Conservation (phyloP, 2,888 invertebrate genomes). For the Cephonodes hylas region DNA sequence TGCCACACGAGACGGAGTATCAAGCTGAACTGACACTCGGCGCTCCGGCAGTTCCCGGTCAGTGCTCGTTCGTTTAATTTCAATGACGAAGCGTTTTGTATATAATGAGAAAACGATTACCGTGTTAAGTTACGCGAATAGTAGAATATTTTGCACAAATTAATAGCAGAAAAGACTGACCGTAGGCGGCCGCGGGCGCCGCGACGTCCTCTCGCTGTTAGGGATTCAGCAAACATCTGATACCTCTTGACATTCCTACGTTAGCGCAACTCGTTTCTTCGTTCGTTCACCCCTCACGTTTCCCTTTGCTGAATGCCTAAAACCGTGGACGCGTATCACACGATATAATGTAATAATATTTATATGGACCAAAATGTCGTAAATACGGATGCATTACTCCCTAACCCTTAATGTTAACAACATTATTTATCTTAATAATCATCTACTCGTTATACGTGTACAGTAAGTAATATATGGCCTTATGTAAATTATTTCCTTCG, state of each 20-base stretch:
- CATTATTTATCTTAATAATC: constrained; percentile 76
- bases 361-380: constrained; percentile 81
- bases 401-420: constrained; percentile 74
- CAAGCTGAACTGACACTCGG: constrained; percentile 45
- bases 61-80: constrained; percentile 71
- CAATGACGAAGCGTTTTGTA: constrained; percentile 64
- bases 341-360: constrained; percentile 75
- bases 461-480: constrained; percentile 79
- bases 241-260: constrained; percentile 1
- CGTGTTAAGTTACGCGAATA: constrained; percentile 73
- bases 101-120: constrained; percentile 60
- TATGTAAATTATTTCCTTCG: constrained; percentile 76
- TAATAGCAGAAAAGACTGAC: constrained; percentile 80
- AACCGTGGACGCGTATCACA: constrained; percentile 55
- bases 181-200: constrained; percentile 75
- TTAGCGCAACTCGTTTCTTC: constrained; percentile 1
- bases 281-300: not conserved
- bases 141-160: constrained; percentile 81
- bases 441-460: constrained; percentile 79
- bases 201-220: constrained; percentile 57
- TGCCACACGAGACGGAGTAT: constrained; percentile 20
- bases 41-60: constrained; percentile 77
- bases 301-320: constrained; percentile 57
- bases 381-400: constrained; percentile 77
- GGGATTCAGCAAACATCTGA: constrained; percentile 52